Conservation (phyloP, 2,113 vertebrate genomes). For the Sterna hirundo region DNA sequence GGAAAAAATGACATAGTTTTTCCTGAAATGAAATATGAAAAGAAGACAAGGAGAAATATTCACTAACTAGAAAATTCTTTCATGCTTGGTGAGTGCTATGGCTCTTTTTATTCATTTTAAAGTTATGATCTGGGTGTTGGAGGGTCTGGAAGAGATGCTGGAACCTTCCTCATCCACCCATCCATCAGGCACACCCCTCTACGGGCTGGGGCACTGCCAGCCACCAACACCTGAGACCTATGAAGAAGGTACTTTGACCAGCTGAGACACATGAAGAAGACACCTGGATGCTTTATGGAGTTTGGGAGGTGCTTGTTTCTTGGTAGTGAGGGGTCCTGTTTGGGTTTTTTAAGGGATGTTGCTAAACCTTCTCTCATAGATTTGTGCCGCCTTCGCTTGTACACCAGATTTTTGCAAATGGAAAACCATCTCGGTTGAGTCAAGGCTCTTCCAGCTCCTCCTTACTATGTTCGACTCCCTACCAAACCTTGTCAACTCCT, state of each 20-base stretch:
- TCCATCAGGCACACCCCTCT: not conserved
- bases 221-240: too few species aligned
- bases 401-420: not conserved
- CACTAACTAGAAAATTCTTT: not conserved
- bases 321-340: not conserved
- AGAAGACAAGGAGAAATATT: not conserved
- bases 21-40: not conserved
- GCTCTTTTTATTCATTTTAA: not conserved
- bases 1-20: not conserved
- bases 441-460: not conserved
- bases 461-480: not conserved
- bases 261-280: not conserved
- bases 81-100: too few species aligned
- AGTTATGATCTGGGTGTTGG: not conserved
- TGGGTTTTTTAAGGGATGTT: not conserved
- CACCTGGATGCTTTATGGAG: not conserved
- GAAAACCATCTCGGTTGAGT: not conserved
- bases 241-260: not conserved
- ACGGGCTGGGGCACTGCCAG: not conserved
- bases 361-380: not conserved
- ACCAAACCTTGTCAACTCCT: not conserved
- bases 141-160: not conserved
- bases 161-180: not conserved
- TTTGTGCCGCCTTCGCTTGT: not conserved
- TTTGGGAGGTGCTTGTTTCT: not conserved